Base-by-base conservation (phyloP, 2,888 invertebrate species). In the Sinotaia quadrata region DNA sequence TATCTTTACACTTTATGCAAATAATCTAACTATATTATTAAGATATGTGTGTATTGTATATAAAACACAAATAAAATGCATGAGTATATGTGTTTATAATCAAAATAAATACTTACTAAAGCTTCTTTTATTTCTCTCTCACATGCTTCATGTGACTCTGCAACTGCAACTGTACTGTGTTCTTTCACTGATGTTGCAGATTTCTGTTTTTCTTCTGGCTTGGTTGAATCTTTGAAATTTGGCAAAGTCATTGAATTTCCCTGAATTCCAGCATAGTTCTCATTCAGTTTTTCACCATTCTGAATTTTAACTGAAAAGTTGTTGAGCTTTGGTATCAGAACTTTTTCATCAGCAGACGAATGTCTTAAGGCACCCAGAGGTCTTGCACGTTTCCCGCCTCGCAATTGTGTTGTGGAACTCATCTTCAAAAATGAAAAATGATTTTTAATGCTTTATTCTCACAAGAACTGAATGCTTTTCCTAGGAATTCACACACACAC, bases 61-160 rank as follows among this genome's bases (percentile, higher is more conserved):
- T n/a, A n/a, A n/a, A n/a, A n/a, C n/a, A n/a, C n/a, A n/a, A n/a
- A n/a, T n/a, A n/a, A n/a, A n/a, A n/a, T n/a, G n/a, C n/a, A n/a
- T n/a, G n/a, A n/a, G n/a, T n/a, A n/a, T n/a, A n/a, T n/a, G n/a
- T n/a, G n/a, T n/a, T n/a, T n/a, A n/a, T n/a, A n/a, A n/a, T n/a
- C n/a, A n/a, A n/a, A n/a, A n/a, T n/a, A n/a, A n/a, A n/a, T n/a
- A 63, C 72, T 71, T 71, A 82, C 82, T 77, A 79, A 75, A 0
- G 77, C 75, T 44, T 82, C 83, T 51, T 70, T 68, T 12, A 83
- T 75, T 67, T 81, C 81, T 56, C 78, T 81, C 62, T 81, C 78
- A 47, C 75, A 77, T 8, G 69, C 56, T 29, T 81, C 76, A 59
- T 76, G 80, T 27, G 78, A 77, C 54, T 77, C 79, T 8, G 72